phyloP scores from a whole-genome alignment of 30 jellyfish, hydroid and myxozoan species.

The Nemopilema nomurai region DNA sequence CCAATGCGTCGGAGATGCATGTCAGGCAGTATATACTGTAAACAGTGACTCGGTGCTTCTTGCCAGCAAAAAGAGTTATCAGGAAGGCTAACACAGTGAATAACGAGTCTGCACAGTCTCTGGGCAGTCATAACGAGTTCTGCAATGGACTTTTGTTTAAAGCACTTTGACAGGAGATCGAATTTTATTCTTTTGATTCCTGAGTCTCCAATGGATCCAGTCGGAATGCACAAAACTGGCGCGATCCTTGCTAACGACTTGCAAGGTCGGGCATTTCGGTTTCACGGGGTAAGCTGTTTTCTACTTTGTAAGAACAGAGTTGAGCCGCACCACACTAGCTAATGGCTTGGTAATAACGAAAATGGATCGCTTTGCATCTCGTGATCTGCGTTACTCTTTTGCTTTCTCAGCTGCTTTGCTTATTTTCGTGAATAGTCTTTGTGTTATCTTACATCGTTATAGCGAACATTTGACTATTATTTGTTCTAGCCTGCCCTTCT shows the following conservation, averaged over 20 bases:
- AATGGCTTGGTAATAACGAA: slow-evolving; percentile 54
- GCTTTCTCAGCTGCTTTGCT: slow-evolving; percentile 43
- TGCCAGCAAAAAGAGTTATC: too few species aligned
- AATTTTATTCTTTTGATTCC: slow-evolving; percentile 19
- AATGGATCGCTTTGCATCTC: slow-evolving; percentile 72
- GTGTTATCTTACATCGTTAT: slow-evolving; percentile 13
- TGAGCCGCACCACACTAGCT: slow-evolving; percentile 28
- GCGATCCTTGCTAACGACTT: slow-evolving; percentile 38
- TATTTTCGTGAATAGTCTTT: slow-evolving; percentile 25
- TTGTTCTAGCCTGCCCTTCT: not conserved
- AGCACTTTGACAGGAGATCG: slow-evolving; percentile 49
- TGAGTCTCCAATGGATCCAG: slow-evolving; percentile 58
- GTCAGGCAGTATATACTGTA: too few species aligned
- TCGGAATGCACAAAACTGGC: slow-evolving; percentile 69
- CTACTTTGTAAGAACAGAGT: slow-evolving; percentile 7
- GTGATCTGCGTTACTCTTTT: slow-evolving; percentile 50
- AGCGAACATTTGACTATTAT: not conserved
- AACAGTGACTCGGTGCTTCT: too few species aligned
- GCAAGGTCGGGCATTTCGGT: slow-evolving; percentile 65
- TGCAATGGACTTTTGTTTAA: too few species aligned
- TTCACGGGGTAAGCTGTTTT: slow-evolving; percentile 45
- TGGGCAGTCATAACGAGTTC: too few species aligned
- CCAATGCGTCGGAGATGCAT: too few species aligned
- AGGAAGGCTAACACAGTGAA: too few species aligned
- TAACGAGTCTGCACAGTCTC: too few species aligned